Conservation (phyloP, 1,140 invertebrate species). For the Drosophila takahashii region DNA sequence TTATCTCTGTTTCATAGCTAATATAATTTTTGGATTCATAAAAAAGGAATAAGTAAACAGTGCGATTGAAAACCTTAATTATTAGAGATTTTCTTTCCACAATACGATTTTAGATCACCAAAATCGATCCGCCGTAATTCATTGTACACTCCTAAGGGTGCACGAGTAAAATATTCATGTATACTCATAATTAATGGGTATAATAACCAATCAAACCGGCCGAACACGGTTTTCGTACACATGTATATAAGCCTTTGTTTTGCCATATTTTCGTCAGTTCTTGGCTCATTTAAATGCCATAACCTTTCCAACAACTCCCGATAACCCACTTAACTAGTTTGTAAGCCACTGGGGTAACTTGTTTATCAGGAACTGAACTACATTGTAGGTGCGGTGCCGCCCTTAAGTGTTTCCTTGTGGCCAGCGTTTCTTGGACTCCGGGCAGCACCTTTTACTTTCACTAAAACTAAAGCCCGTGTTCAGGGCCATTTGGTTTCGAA, state of each 20-base stretch:
- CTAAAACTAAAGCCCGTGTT: conserved; percentile 16
- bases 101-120: too few species aligned
- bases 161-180: neutral
- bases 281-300: conserved; percentile 49
- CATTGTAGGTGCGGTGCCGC: conserved; percentile 6
- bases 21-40: too few species aligned
- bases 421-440: conserved; percentile 4
- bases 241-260: conserved; percentile 5
- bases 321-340: conserved; percentile 45
- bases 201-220: conserved; percentile 48
- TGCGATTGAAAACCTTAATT: too few species aligned
- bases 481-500: conserved; percentile 43
- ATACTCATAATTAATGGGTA: neutral
- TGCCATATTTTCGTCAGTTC: conserved; percentile 48
- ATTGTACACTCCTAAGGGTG: neutral
- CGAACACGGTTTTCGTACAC: neutral
- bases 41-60: too few species aligned
- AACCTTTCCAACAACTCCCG: conserved; percentile 27
- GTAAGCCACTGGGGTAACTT: conserved; percentile 18
- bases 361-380: conserved; percentile 30
- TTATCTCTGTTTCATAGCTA: too few species aligned
- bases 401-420: conserved; percentile 56
- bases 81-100: too few species aligned
- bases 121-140: too few species aligned
- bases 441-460: conserved; percentile 53